phyloP scores from a whole-genome alignment of 2,797 vertebrate genomes.

The Psittacula echo region DNA sequence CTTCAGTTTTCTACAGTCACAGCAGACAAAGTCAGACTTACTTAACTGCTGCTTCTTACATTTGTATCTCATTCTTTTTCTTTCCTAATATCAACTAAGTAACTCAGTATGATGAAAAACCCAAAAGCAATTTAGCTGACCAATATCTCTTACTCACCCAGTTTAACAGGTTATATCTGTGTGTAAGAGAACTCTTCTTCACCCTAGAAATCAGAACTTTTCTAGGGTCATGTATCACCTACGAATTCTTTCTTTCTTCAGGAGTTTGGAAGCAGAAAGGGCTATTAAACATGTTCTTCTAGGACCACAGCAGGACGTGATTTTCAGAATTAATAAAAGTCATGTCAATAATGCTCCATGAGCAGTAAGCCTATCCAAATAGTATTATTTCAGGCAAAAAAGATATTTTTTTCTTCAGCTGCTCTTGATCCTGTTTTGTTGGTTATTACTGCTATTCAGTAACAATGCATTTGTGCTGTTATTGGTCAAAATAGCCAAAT shows the following conservation, averaged over 20 bases:
- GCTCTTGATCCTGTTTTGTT: not conserved
- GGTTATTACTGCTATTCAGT: not conserved
- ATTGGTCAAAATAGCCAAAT: not conserved
- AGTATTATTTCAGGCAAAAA: not conserved
- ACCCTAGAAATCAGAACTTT: not conserved
- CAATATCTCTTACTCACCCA: not conserved
- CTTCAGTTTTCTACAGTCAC: not conserved
- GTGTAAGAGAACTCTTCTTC: not conserved
- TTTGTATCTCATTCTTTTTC: not conserved
- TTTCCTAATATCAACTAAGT: not conserved
- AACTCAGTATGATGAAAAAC: not conserved
- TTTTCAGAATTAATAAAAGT: not conserved
- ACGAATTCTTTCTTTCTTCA: not conserved
- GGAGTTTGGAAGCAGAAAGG: not conserved
- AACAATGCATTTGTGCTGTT: not conserved
- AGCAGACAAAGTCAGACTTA: not conserved
- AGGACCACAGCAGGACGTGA: not conserved
- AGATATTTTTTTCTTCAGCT: not conserved
- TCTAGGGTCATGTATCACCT: fast-evolving
- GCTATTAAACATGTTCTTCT: not conserved
- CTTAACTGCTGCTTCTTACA: not conserved
- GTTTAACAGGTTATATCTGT: not conserved
- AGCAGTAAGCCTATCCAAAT: not conserved
- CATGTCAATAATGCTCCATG: not conserved
- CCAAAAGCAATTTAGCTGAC: not conserved